These are phyloP conservation scores for Pituophis catenifer DNA, from an alignment of 2,113 vertebrate genomes.

Conservation along the genomic window DNA sequence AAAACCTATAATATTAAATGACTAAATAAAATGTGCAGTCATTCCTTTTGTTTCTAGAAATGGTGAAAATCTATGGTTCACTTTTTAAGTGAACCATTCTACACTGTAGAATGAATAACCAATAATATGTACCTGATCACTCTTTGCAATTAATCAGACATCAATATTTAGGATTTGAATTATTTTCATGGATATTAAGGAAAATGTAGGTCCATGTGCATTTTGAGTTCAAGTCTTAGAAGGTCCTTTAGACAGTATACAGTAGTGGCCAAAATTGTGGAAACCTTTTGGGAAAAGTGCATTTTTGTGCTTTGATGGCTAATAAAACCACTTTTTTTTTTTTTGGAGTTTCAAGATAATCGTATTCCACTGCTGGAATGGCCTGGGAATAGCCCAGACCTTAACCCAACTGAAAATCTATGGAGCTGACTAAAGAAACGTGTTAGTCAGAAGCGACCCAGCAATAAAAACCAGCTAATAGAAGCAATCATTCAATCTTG, in stretches of 20 bases:
- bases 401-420: no score
- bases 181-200: background rate
- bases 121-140: background rate
- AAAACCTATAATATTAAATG: background rate
- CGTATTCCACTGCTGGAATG: no score
- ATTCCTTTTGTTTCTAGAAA: background rate
- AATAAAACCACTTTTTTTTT: no score
- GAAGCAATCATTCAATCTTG: no score
- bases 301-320: no score
- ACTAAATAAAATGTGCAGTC: background rate
- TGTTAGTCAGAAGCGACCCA: no score
- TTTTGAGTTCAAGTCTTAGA: background rate
- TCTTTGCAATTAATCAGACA: background rate
- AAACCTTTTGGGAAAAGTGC: no score
- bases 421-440: no score
- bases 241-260: background rate
- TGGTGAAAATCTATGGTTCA: background rate
- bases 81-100: background rate
- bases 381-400: no score
- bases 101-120: background rate
- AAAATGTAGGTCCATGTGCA: background rate
- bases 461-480: no score
- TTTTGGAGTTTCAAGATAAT: no score
- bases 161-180: background rate
- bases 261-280: no score